phyloP scores from a whole-genome alignment of 92 coral and sea anemone genomes.

The Zoanthus sansibaricus region DNA sequence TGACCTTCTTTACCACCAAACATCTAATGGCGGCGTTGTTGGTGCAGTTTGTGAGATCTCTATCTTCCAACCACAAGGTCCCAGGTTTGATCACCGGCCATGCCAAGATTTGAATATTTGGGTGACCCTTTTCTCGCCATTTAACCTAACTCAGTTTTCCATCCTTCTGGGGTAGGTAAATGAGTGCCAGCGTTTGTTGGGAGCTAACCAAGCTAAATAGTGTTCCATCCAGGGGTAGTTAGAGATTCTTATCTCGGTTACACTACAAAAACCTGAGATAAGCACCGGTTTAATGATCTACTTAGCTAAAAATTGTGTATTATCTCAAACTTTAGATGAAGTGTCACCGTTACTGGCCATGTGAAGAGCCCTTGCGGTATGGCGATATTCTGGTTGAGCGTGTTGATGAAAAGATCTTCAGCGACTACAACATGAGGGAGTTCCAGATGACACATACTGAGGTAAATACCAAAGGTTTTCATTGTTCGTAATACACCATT shows the following conservation, averaged over 20 bases:
- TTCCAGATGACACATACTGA: slow-evolving; percentile 91
- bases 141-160: not conserved
- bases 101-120: not conserved
- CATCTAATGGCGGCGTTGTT: no score
- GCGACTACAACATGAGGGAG: slow-evolving; percentile 72
- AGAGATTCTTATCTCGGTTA: no score
- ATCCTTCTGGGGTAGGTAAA: no score
- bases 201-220: no score
- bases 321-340: slow-evolving; percentile 57
- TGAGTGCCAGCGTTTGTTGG: no score
- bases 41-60: no score
- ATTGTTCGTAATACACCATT: not conserved
- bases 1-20: no score
- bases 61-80: no score
- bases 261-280: no score
- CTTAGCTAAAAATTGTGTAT: not conserved
- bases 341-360: slow-evolving; percentile 93
- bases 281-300: no score
- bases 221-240: no score
- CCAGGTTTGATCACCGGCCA: no score
- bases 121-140: not conserved
- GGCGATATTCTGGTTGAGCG: slow-evolving; percentile 83
- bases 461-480: slow-evolving; percentile 55
- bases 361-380: slow-evolving; percentile 78
- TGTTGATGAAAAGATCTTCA: slow-evolving; percentile 70